Percentiles rank a stretch among this genome's conserved stretches.
Evolutionary conservation across 2,888 invertebrate species (phyloP).

Genomic region (Hyposoter dolosus): DNA sequence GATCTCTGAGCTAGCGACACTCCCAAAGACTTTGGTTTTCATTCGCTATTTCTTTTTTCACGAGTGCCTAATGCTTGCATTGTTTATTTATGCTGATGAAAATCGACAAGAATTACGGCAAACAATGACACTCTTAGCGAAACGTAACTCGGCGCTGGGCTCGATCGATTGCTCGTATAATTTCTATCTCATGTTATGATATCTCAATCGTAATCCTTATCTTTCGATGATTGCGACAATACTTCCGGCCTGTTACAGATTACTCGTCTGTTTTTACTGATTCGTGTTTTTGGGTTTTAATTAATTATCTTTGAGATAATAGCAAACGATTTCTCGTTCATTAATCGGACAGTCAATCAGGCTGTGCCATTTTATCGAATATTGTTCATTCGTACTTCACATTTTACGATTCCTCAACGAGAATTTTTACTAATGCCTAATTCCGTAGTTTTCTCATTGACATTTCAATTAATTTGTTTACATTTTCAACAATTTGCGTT

Average conservation of each 20-base stretch:
- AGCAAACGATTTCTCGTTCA: background rate
- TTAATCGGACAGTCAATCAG: background rate
- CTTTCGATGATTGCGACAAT: slow-evolving; percentile 6
- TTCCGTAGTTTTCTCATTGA: background rate
- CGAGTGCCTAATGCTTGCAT: background rate
- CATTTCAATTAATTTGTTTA: background rate
- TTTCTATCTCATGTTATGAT: background rate
- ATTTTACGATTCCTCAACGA: background rate
- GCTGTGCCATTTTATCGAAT: background rate
- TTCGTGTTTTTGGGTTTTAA: background rate
- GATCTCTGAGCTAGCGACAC: background rate
- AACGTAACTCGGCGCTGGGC: background rate
- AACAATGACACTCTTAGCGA: background rate
- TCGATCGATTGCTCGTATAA: background rate
- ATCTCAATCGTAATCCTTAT: slow-evolving; percentile 6
- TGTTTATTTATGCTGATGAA: background rate
- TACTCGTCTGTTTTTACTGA: background rate
- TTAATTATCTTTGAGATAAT: background rate
- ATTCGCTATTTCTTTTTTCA: background rate
- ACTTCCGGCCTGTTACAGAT: background rate
- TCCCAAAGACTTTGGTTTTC: background rate
- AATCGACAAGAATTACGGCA: background rate
- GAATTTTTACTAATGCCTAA: background rate
- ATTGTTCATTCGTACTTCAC: background rate
- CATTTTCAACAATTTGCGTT: background rate